A percentile compares a stretch with the other conserved stretches of the same genome.
phyloP scores from a whole-genome alignment of 2,888 invertebrate species.

The Leucophora obtusa region DNA sequence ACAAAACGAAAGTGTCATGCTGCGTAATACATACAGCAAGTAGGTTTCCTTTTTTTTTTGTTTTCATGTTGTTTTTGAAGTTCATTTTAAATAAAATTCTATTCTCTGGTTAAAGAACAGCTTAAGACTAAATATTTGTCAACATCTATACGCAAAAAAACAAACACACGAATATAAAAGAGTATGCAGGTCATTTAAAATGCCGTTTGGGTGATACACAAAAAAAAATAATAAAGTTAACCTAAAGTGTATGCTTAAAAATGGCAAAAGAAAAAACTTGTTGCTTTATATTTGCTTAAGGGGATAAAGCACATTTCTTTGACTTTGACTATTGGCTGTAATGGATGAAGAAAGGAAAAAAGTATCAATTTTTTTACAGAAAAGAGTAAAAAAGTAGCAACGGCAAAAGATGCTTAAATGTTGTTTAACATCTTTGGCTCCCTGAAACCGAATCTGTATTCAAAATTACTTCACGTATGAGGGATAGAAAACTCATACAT shows the following conservation, averaged over 20 bases:
- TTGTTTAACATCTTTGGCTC: no score
- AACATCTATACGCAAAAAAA: neutral
- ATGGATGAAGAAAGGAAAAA: constrained; percentile 6
- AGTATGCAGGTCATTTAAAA: constrained; percentile 34
- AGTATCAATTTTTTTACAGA: constrained; percentile 8
- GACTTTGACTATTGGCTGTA: constrained; percentile 13
- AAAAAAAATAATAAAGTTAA: constrained; percentile 4
- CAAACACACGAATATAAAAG: neutral
- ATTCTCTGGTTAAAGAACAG: neutral
- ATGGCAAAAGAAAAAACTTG: constrained; percentile 29
- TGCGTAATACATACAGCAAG: neutral
- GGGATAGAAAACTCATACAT: no score
- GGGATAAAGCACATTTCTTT: neutral
- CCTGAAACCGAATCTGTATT: no score
- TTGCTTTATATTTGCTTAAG: constrained; percentile 12
- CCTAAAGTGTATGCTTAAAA: neutral
- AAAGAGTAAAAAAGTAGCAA: neutral
- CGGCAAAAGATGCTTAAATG: no score
- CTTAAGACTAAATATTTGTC: neutral
- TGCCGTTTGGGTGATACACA: constrained; percentile 29
- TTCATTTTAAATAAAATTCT: constrained; percentile 10
- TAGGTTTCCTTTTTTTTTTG: neutral
- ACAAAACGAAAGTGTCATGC: neutral
- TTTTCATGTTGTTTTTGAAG: neutral
- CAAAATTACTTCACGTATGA: no score